Conservation (phyloP, 2,888 invertebrate genomes). For the Drosophila infuscata region DNA sequence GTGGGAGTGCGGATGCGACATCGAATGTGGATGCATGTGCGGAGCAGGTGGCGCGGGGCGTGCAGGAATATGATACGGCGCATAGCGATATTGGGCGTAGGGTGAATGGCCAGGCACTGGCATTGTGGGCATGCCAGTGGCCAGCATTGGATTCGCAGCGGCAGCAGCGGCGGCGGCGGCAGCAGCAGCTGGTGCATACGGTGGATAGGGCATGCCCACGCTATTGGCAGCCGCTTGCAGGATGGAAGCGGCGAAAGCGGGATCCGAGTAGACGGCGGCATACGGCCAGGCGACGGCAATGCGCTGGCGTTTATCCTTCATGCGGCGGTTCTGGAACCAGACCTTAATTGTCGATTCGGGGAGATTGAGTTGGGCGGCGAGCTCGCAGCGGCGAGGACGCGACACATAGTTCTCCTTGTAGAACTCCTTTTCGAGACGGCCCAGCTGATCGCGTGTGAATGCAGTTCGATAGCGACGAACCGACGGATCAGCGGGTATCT, state of each 20-base stretch:
- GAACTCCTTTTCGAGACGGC: slow-evolving; percentile 97
- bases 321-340: slow-evolving; percentile 91
- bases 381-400: slow-evolving; percentile 96
- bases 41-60: slow-evolving; percentile 83
- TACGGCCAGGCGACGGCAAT: slow-evolving; percentile 98
- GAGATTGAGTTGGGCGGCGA: slow-evolving; percentile 95
- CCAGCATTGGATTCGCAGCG: slow-evolving; percentile 85
- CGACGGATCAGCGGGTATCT: slow-evolving; percentile 87
- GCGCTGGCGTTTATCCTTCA: slow-evolving; percentile 96
- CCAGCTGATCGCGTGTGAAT: slow-evolving; percentile 97
- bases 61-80: slow-evolving; percentile 86
- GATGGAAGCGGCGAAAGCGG: slow-evolving; percentile 96
- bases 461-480: slow-evolving; percentile 97
- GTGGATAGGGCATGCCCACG: slow-evolving; percentile 88
- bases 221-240: slow-evolving; percentile 94
- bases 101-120: slow-evolving; percentile 85
- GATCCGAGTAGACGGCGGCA: slow-evolving; percentile 96
- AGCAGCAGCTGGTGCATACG: slow-evolving; percentile 85
- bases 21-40: slow-evolving; percentile 82
- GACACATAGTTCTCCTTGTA: slow-evolving; percentile 99
- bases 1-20: slow-evolving; percentile 72
- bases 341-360: slow-evolving; percentile 99
- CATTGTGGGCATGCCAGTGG: slow-evolving; percentile 85
- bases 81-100: slow-evolving; percentile 85
- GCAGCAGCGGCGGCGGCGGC: slow-evolving; percentile 69